Percentiles rank a stretch among this genome's conserved stretches.
These are phyloP conservation scores for Siniperca scherzeri DNA, from an alignment of 2,797 vertebrate species.

Conservation along the genomic window DNA sequence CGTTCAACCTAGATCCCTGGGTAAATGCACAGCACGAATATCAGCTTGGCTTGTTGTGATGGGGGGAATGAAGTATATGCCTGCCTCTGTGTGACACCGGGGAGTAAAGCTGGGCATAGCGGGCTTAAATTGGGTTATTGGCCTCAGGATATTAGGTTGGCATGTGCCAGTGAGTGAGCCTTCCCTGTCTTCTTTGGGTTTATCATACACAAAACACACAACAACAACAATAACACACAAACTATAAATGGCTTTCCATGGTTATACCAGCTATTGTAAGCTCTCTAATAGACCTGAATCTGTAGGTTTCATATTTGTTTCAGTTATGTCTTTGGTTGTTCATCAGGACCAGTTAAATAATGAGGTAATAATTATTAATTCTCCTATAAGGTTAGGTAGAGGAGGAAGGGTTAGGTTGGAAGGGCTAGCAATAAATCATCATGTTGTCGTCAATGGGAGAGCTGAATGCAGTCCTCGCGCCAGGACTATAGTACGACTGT, in stretches of 20 bases:
- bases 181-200: conserved; percentile 20
- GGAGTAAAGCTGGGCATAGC: conserved; percentile 44
- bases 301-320: conserved; percentile 9
- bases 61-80: conserved; percentile 42
- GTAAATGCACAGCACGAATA: conserved; percentile 49
- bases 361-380: too few species aligned
- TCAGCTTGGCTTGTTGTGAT: conserved; percentile 48
- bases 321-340: not conserved
- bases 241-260: conserved; percentile 21
- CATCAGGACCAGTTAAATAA: too few species aligned
- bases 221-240: not conserved
- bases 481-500: too few species aligned
- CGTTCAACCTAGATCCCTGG: conserved; percentile 55
- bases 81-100: conserved; percentile 52
- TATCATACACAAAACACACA: conserved; percentile 15
- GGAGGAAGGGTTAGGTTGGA: too few species aligned
- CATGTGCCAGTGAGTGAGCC: conserved; percentile 41
- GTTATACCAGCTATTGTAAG: conserved; percentile 11
- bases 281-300: not conserved
- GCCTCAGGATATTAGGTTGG: conserved; percentile 45
- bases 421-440: too few species aligned
- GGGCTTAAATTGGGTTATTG: conserved; percentile 58
- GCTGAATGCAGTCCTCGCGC: too few species aligned
- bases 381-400: too few species aligned
- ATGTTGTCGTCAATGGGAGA: too few species aligned